Evolutionary conservation across 2,888 invertebrate genomes (phyloP), one percentile per base, ranked within the genome.

Genomic region (Hyposoter dolosus): DNA sequence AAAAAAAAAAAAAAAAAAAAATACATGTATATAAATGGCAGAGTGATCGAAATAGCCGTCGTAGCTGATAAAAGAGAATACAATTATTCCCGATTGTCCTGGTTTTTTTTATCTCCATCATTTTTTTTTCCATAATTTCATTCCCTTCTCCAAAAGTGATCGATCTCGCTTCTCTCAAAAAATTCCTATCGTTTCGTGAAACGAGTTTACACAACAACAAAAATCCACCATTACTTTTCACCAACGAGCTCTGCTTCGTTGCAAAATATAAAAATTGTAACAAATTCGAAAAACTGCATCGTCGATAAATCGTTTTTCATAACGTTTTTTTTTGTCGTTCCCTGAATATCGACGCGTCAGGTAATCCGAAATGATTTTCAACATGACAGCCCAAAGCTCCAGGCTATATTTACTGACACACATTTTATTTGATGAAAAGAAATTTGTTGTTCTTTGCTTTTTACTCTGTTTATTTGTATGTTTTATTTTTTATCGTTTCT

Each of bases 61-160:
- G 75, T 47, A n/a, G 75, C 69, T 80, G 69, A 80, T 75, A 60
- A 84, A 80, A 84, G 63, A 63, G 66, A 72, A 80, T 65, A 43
- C 28, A 84, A 75, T 84, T 80, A 71, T 75, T 84, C 71, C 71
- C 84, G 84, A 84, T 79, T 65, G 68, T 83, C 60, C 74, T 74
- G 72, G 69, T 78, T 66, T 65, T 72, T 50, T 12, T 15, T 10
- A 35, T 5, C 12, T 47, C n/a, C 65, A 28, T 7, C 47, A 45
- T 45, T n/a, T 23, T 63, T 60, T 63, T 45, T 23, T 28, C 5
- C 23, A 68, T 68, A 68, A 68, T 68, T 68, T 43, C 40, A 69
- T 69, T 69, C 45, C 47, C 28, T 60, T 15, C 28, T 60, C 15
- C 15, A 28, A 5, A 5, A 60, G 28, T 28, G 28, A 60, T 60